Percentiles rank a stretch among this genome's conserved stretches.
Evolutionary conservation across 2,797 vertebrate species (phyloP).

Genomic region (Natrix natrix): DNA sequence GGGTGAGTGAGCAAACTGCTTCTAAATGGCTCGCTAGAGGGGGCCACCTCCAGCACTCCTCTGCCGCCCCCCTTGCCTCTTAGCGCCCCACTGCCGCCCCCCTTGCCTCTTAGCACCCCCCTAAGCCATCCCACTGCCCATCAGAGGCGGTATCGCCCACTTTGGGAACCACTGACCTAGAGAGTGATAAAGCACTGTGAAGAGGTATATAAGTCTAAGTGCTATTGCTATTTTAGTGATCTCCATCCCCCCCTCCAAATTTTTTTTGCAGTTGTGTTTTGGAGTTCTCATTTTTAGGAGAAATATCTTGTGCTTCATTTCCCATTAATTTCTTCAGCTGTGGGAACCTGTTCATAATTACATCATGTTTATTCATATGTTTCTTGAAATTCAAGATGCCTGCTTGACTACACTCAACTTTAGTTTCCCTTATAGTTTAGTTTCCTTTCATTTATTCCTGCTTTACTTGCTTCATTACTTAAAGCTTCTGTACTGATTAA

Average conservation of each 20-base stretch:
- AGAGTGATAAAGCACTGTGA: too few relatives aligned
- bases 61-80: too few relatives aligned
- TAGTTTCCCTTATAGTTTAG: neutral
- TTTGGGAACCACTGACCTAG: neutral
- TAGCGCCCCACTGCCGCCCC: too few relatives aligned
- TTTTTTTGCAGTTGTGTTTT: neutral
- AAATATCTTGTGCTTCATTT: neutral
- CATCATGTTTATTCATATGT: neutral
- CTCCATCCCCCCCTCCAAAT: neutral
- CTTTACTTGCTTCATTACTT: neutral
- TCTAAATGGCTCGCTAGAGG: too few relatives aligned
- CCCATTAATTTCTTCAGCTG: neutral
- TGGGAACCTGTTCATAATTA: neutral
- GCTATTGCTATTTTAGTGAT: neutral
- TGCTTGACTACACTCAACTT: neutral
- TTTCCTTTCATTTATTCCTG: neutral
- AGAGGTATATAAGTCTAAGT: neutral
- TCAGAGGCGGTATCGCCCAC: too few relatives aligned
- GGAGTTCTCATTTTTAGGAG: neutral
- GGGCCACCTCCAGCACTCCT: too few relatives aligned
- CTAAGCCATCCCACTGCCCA: too few relatives aligned
- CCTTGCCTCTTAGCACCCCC: too few relatives aligned
- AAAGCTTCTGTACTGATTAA: neutral
- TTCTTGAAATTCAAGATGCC: neutral
- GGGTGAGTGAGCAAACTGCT: too few relatives aligned